phyloP scores from a whole-genome alignment of 2,888 invertebrate species.

The Athalia circularis region DNA sequence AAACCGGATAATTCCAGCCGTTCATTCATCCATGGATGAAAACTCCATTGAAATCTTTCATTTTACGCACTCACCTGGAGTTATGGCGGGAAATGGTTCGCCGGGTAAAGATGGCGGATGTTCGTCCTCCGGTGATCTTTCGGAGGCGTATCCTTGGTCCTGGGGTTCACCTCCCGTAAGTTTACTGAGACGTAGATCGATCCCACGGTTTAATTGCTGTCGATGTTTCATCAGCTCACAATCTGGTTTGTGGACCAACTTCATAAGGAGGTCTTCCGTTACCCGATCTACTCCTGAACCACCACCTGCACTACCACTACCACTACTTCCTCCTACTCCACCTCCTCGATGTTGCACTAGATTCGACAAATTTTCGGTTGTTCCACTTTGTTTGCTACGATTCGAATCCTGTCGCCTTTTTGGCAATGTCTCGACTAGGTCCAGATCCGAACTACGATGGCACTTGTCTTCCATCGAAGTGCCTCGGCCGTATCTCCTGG shows the following conservation, averaged over 20 bases:
- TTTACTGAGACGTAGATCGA: slow-evolving; percentile 66
- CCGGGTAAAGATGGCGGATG: slow-evolving; percentile 81
- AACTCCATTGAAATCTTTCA: background rate
- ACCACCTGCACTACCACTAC: too few species aligned
- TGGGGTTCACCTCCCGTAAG: slow-evolving; percentile 68
- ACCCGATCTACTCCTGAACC: slow-evolving; percentile 46
- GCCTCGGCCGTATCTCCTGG: slow-evolving; percentile 58
- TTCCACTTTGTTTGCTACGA: slow-evolving; percentile 48
- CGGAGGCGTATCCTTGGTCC: slow-evolving; percentile 87
- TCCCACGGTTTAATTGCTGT: slow-evolving; percentile 58
- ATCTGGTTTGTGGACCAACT: slow-evolving; percentile 67
- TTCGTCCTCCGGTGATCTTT: slow-evolving; percentile 86
- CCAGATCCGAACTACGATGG: slow-evolving; percentile 63
- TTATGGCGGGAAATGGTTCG: slow-evolving; percentile 81
- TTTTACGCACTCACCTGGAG: slow-evolving; percentile 78
- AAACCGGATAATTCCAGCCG: background rate
- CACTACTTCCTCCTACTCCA: too few species aligned
- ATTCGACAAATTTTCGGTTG: slow-evolving; percentile 48
- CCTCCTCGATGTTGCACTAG: slow-evolving; percentile 48
- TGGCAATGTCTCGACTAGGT: slow-evolving; percentile 67
- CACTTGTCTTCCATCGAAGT: slow-evolving; percentile 55
- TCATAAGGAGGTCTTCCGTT: slow-evolving; percentile 61
- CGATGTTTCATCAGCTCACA: slow-evolving; percentile 67
- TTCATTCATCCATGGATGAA: background rate
- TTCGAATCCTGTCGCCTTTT: slow-evolving; percentile 58